Evolutionary conservation across 2,888 invertebrate species (phyloP).

Genomic region (Gasteruption jaculator): DNA sequence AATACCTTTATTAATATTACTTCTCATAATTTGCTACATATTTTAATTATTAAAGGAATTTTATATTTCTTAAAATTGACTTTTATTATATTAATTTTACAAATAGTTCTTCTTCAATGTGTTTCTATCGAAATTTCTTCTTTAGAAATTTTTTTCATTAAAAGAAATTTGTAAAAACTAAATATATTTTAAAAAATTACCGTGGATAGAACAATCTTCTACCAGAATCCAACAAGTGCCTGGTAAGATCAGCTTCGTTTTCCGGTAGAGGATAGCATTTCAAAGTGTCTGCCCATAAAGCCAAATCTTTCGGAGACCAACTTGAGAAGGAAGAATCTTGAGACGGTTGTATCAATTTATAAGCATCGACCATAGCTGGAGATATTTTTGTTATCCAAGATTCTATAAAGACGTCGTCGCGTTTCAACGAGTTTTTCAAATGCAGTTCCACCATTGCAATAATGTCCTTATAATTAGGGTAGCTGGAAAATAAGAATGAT

Average conservation of each 20-base stretch:
- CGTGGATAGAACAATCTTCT: slow-evolving; percentile 36
- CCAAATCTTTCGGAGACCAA: slow-evolving; percentile 40
- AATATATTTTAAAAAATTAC: too few relatives aligned
- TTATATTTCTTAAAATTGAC: too few relatives aligned
- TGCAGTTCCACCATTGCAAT: slow-evolving; percentile 38
- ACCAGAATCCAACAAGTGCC: slow-evolving; percentile 37
- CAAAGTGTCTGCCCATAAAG: slow-evolving; percentile 38
- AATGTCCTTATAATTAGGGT: slow-evolving; percentile 33
- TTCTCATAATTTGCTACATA: too few relatives aligned
- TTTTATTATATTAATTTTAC: too few relatives aligned
- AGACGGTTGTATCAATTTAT: slow-evolving; percentile 26
- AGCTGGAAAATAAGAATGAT: slow-evolving; percentile 22
- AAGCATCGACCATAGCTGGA: slow-evolving; percentile 34
- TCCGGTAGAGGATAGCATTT: slow-evolving; percentile 37
- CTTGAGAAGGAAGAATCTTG: slow-evolving; percentile 20
- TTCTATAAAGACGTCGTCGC: slow-evolving; percentile 25
- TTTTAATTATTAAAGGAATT: too few relatives aligned
- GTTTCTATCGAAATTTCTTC: too few relatives aligned
- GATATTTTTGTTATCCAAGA: slow-evolving; percentile 38
- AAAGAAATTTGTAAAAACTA: too few relatives aligned
- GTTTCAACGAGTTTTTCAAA: slow-evolving; percentile 32
- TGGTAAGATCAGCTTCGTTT: slow-evolving; percentile 28
- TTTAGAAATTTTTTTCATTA: too few relatives aligned
- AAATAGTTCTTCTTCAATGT: too few relatives aligned
- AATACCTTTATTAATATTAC: too few relatives aligned